Conservation (phyloP, 2,888 invertebrate species). For the Tortrix viridana region DNA sequence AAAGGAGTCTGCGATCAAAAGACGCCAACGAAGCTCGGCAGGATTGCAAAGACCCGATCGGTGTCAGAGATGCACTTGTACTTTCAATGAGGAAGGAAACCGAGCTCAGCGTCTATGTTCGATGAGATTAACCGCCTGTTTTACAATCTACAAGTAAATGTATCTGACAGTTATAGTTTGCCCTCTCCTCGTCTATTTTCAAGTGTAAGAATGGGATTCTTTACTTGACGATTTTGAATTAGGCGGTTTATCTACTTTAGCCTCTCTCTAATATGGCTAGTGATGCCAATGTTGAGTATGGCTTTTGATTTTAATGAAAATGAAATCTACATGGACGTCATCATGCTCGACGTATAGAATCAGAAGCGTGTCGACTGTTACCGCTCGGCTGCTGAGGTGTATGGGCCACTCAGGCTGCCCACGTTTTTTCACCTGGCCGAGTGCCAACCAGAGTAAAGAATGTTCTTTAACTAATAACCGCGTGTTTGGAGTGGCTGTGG, state of each 20-base stretch:
- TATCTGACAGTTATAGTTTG: too few relatives aligned
- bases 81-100: conserved; percentile 24
- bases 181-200: too few relatives aligned
- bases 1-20: conserved; percentile 21
- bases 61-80: conserved; percentile 33
- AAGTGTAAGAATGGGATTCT: too few relatives aligned
- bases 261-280: too few relatives aligned
- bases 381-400: conserved; percentile 21
- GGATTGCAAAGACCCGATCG: conserved; percentile 18
- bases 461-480: conserved; percentile 13
- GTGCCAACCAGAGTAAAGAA: conserved; percentile 18
- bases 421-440: conserved; percentile 18
- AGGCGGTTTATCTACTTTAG: too few relatives aligned
- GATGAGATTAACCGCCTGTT: neutral
- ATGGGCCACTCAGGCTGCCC: conserved; percentile 23
- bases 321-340: too few relatives aligned
- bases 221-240: too few relatives aligned
- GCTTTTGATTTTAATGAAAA: too few relatives aligned
- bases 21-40: conserved; percentile 17
- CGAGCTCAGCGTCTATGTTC: conserved; percentile 11
- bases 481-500: neutral
- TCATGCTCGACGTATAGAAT: conserved; percentile 12
- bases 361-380: conserved; percentile 17
- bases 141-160: conserved; percentile 1
- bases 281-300: too few relatives aligned